A percentile compares a stretch with the other conserved stretches of the same genome.
phyloP scores from a whole-genome alignment of 1,140 invertebrate species.

The Trissolcus basalis region DNA sequence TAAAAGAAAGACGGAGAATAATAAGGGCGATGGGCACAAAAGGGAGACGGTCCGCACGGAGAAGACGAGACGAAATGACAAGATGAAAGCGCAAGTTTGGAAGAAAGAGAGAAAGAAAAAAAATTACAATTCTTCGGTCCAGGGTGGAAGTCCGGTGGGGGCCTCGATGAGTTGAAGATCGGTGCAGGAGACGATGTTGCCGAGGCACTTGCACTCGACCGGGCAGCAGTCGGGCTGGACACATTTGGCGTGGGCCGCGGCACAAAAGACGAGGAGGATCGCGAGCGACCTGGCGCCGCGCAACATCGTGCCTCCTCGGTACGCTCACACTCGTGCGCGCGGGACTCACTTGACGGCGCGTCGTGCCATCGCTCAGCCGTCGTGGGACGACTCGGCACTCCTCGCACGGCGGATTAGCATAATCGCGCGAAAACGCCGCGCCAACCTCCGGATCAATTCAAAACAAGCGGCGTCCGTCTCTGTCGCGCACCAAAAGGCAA shows the following conservation, averaged over 20 bases:
- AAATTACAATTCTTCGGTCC: conserved; percentile 71
- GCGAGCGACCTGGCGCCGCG: conserved; percentile 6
- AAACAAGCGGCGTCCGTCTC: conserved; percentile 17
- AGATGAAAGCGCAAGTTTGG: neutral
- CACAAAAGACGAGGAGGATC: conserved; percentile 8
- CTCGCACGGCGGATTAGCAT: conserved; percentile 49
- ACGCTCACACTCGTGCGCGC: neutral
- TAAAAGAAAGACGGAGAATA: conserved; percentile 35
- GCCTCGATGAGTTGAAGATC: conserved; percentile 67
- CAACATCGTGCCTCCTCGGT: conserved; percentile 22
- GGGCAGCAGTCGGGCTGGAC: conserved; percentile 62
- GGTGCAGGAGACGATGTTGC: conserved; percentile 68
- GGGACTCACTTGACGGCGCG: conserved; percentile 28
- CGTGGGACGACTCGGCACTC: conserved; percentile 30
- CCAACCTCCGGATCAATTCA: conserved; percentile 25
- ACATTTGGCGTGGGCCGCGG: conserved; percentile 3
- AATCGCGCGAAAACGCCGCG: conserved; percentile 43
- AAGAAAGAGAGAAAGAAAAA: conserved; percentile 12
- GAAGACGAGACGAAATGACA: neutral
- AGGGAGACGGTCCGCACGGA: conserved; percentile 13
- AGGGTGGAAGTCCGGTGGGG: conserved; percentile 71
- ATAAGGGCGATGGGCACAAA: conserved; percentile 5
- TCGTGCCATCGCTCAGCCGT: conserved; percentile 15
- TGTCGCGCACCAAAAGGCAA: conserved; percentile 17
- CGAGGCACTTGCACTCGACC: conserved; percentile 70